Base-by-base conservation (phyloP, 2,113 vertebrate species). In the Sinocyclocheilus maitianheensis region DNA sequence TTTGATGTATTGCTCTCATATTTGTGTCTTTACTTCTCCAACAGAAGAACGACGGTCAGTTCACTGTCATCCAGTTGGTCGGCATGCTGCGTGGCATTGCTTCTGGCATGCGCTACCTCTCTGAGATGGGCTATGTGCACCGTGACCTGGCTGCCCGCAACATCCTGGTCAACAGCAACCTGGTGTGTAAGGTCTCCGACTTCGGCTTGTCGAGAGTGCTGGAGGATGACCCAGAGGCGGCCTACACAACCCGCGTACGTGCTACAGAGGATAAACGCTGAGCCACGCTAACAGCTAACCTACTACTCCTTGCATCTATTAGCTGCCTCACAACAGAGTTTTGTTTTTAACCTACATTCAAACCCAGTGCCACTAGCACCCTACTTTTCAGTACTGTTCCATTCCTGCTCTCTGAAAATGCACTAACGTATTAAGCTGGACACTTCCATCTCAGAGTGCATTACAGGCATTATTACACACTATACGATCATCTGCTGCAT, bases 51-150 rank as follows among this genome's bases (percentile, higher is more conserved):
- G 98, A 99, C 0, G 97, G 96, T 2, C 97, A 98, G 87, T 99
- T 99, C 91, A 99, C 97, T 0, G 96, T 98, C 34, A 99, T 99
- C 90, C 98, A 99, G 93, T 94, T 99, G 87, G 97, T 99, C 0
- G 98, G 97, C 43, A 99, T 99, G 97, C 93, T 99, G 87, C 96
- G 97, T 86, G 98, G 98, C 79, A 98, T 99, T 0, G 97, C 97
- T 0, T 97, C 97, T 0, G 98, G 98, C 77, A 98, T 99, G 98
- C 97, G 97, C 86, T 96, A 97, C 89, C 94, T 97, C 24, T 97
- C 96, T 1, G 96, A 97, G 94, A 97, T 97, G 96, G 96, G 96
- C 79, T 97, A 97, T 0, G 96, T 97, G 71, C 96, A 97, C 81
- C 94, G 96, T 87, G 96, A 97, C 89, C 94, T 97, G n/a, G 96